These are phyloP conservation scores for Agapornis roseicollis DNA, from an alignment of 2,113 vertebrate genomes.

Conservation along the genomic window DNA sequence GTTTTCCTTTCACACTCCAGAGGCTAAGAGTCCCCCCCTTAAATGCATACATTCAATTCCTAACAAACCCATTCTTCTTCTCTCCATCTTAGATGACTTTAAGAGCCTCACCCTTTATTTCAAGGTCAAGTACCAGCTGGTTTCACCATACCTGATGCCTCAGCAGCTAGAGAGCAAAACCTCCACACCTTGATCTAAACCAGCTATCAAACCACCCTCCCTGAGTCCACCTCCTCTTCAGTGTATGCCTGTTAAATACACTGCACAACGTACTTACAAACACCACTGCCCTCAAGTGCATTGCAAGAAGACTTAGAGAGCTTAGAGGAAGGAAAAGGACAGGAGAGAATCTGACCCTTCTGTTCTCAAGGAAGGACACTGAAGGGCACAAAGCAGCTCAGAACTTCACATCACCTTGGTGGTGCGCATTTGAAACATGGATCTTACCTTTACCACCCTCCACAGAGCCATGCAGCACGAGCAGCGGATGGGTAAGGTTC, in stretches of 20 bases:
- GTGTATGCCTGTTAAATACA: background rate
- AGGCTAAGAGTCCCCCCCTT: background rate
- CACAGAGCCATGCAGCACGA: background rate
- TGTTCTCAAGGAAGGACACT: rapidly evolving
- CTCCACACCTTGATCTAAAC: background rate
- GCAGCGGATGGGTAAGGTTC: conserved; percentile 34
- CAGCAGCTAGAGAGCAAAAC: background rate
- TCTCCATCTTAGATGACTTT: background rate
- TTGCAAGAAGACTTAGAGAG: background rate
- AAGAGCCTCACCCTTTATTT: background rate
- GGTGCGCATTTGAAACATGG: background rate
- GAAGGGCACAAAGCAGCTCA: background rate
- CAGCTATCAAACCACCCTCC: rapidly evolving
- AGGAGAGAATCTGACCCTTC: background rate
- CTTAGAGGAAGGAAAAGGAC: background rate
- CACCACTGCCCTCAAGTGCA: background rate
- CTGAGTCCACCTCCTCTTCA: background rate
- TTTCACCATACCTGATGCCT: background rate
- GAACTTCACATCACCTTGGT: background rate
- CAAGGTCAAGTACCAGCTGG: background rate
- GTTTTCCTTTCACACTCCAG: background rate
- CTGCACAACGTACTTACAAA: rapidly evolving
- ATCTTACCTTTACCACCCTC: background rate
- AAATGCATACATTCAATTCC: background rate
- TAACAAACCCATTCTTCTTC: background rate